Base-by-base conservation (phyloP, 2,888 invertebrate genomes). In the Koerneria pararmatus region DNA sequence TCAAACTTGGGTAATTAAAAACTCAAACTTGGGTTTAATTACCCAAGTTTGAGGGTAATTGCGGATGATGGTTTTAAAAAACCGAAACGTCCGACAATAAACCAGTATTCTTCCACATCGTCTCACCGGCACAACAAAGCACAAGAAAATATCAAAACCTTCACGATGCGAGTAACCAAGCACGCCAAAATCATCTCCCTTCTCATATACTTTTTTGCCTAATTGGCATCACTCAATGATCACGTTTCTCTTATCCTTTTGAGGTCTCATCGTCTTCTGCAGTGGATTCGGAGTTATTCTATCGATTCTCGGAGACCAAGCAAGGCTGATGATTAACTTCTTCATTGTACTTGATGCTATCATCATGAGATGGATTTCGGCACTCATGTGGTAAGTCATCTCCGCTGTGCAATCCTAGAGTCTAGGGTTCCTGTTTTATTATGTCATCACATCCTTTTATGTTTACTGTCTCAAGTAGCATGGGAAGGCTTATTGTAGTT, bases 231-330 rank as follows among this genome's bases (percentile, higher is more conserved):
- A 19, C 3, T 54, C 54, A n/a, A n/a, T 15, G n/a, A 15, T 54
- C 27, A n/a, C n/a, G 29, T 54, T 54, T 3, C 54, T 49, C 22
- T 34, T 53, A 6, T 22, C 24, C 57, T 31, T 70, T 72, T 34
- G 91, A 77, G 93, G 93, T 41, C 88, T 93, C 68, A 93, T 93
- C 2, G 91, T 92, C 85, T 93, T 93, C 86, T 92, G 92, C 82
- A 87, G 93, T 48, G 89, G 91, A 4, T 93, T 93, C 79, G 93
- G 93, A 15, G 91, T 92, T 41, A 88, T 92, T 53, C 87, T 93
- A 24, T 92, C 92, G 34, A 91, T 91, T 1, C 87, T 93, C 63
- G 92, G 92, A 1, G 87, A 89, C 67, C 90, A 76, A 56, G 91
- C 91, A 1, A 89, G 90, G 80, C 88, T 90, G 54, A 84, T 86